Percentiles rank a stretch among this genome's conserved stretches.
phyloP scores from a whole-genome alignment of 2,888 invertebrate genomes.

The Elegia similella region DNA sequence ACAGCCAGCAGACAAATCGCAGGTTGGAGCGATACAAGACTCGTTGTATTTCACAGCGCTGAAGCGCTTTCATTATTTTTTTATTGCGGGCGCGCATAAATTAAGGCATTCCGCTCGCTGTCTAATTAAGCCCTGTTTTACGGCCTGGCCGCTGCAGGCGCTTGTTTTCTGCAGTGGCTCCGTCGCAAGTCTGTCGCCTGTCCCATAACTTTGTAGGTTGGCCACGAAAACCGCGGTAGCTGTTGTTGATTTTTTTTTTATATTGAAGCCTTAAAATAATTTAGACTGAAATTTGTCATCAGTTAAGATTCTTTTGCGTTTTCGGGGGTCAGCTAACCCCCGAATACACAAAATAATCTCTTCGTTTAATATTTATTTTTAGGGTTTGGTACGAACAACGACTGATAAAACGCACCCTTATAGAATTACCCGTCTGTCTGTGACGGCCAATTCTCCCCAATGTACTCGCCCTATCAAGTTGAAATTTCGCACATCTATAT shows the following conservation, averaged over 20 bases:
- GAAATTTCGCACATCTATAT: too few species aligned
- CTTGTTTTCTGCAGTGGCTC: slow-evolving; percentile 2
- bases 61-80: slow-evolving; percentile 21
- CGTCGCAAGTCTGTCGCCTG: neutral
- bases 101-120: slow-evolving; percentile 20
- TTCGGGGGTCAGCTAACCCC: too few species aligned
- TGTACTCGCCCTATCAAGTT: too few species aligned
- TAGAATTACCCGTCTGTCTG: too few species aligned
- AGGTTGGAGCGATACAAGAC: neutral
- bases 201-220: neutral
- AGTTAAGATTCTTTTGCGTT: too few species aligned
- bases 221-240: neutral
- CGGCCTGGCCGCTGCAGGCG: slow-evolving; percentile 3
- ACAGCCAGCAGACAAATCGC: slow-evolving; percentile 11
- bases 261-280: too few species aligned
- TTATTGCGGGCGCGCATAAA: slow-evolving; percentile 26
- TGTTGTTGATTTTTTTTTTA: neutral
- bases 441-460: too few species aligned
- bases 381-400: too few species aligned
- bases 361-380: too few species aligned
- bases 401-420: too few species aligned
- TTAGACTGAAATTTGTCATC: too few species aligned
- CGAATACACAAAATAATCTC: too few species aligned
- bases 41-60: slow-evolving; percentile 1
- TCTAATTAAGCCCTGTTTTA: slow-evolving; percentile 25